Evolutionary conservation across 2,888 invertebrate genomes (phyloP).

Genomic region (Silvanus unidentatus): DNA sequence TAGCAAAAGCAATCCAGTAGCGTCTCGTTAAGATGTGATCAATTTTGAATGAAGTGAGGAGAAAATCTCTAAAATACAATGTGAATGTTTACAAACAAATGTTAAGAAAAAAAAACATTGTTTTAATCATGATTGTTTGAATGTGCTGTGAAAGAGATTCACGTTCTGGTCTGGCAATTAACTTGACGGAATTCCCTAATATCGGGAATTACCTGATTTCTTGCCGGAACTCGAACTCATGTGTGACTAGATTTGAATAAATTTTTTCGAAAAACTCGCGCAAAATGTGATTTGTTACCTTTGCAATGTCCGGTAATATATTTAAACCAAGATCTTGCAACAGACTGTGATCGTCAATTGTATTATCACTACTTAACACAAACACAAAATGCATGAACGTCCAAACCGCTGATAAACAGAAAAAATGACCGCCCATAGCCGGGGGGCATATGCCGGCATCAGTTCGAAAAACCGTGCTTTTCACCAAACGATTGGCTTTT

Average conservation of each 20-base stretch:
- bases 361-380: conserved; percentile 20
- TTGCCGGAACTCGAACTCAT: conserved; percentile 19
- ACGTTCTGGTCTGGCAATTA: conserved; percentile 22
- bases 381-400: conserved; percentile 36
- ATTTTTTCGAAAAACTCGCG: too few relatives aligned
- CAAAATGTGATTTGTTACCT: too few relatives aligned
- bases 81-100: not conserved
- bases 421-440: conserved; percentile 41
- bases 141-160: conserved; percentile 11
- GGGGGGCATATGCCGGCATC: conserved; percentile 36
- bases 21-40: not conserved
- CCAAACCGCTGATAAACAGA: conserved; percentile 37
- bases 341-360: conserved; percentile 31
- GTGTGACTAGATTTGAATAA: not conserved
- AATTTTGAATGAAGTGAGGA: too few relatives aligned
- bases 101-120: not conserved
- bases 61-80: too few relatives aligned
- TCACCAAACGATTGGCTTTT: not conserved
- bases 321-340: conserved; percentile 39
- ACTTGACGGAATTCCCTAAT: conserved; percentile 28
- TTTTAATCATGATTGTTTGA: not conserved
- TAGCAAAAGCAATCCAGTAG: not conserved
- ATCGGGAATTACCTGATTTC: conserved; percentile 25
- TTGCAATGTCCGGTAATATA: conserved; percentile 37
- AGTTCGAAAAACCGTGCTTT: conserved; percentile 18